These are phyloP conservation scores for Meriones psammophilus DNA, from an alignment of 2,797 vertebrate genomes.

Conservation along the genomic window DNA sequence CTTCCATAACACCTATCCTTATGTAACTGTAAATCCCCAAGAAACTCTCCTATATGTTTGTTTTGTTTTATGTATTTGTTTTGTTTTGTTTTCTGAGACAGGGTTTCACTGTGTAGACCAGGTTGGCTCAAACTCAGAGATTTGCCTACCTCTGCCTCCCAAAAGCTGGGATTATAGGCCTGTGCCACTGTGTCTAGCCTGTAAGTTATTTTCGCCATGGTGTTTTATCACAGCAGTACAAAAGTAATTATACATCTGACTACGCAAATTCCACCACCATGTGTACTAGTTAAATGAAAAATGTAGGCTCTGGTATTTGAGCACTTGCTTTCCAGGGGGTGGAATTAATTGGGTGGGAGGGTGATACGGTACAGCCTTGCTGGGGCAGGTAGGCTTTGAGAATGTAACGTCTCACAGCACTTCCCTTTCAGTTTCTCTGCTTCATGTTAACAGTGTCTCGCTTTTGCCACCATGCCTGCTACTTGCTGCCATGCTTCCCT, in stretches of 20 bases:
- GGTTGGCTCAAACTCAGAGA: too few species aligned
- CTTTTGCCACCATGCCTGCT: neutral
- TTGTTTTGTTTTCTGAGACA: too few species aligned
- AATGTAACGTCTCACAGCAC: neutral
- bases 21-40: neutral
- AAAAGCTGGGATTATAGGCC: too few species aligned
- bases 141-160: too few species aligned
- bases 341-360: neutral
- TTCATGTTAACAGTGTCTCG: neutral
- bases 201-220: neutral
- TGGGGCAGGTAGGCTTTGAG: neutral
- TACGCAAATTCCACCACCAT: neutral
- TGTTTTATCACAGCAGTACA: neutral
- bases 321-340: neutral
- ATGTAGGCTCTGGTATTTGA: neutral
- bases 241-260: neutral
- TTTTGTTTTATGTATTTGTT: too few species aligned
- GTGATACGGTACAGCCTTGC: neutral
- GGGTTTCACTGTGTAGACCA: too few species aligned
- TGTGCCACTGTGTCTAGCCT: neutral
- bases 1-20: neutral
- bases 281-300: neutral
- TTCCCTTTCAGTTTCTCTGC: neutral
- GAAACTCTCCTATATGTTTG: neutral
- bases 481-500: neutral